Percentiles rank a stretch among this genome's conserved stretches.
phyloP scores from a whole-genome alignment of 2,888 invertebrate species.

The Troides aeacus region DNA sequence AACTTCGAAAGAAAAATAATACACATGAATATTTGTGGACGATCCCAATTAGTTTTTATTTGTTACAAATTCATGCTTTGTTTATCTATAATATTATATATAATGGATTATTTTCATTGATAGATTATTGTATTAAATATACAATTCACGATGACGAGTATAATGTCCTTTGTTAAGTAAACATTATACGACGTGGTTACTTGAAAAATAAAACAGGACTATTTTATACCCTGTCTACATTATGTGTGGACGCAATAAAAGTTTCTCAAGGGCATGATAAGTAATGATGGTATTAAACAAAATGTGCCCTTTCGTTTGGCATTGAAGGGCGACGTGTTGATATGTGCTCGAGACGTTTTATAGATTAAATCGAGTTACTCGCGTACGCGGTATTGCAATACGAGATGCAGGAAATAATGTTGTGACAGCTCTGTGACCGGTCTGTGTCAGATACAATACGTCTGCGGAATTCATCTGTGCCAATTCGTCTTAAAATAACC shows the following conservation, averaged over 20 bases:
- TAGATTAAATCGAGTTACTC: slow-evolving; percentile 30
- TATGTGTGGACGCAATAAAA: background rate
- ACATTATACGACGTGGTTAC: background rate
- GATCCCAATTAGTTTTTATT: background rate
- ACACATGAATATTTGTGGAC: background rate
- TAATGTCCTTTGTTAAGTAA: too few species aligned
- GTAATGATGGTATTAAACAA: slow-evolving; percentile 1
- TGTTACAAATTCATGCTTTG: too few species aligned
- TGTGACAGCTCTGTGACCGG: slow-evolving; percentile 56
- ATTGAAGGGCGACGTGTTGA: slow-evolving; percentile 43
- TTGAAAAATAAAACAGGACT: background rate
- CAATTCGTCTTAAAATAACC: slow-evolving; percentile 47
- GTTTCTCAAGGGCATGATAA: background rate
- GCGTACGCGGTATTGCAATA: slow-evolving; percentile 31
- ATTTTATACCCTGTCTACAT: background rate
- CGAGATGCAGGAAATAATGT: slow-evolving; percentile 46
- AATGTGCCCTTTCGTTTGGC: slow-evolving; percentile 36
- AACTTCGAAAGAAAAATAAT: background rate
- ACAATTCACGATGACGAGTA: too few species aligned
- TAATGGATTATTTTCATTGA: too few species aligned
- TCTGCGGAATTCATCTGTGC: slow-evolving; percentile 53
- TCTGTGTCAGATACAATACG: slow-evolving; percentile 54
- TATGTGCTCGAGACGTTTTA: slow-evolving; percentile 24
- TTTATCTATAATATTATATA: too few species aligned
- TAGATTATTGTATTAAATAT: too few species aligned